A percentile compares a stretch with the other conserved stretches of the same genome.
phyloP scores from a whole-genome alignment of 1,140 invertebrate species.

The Solen grandis region DNA sequence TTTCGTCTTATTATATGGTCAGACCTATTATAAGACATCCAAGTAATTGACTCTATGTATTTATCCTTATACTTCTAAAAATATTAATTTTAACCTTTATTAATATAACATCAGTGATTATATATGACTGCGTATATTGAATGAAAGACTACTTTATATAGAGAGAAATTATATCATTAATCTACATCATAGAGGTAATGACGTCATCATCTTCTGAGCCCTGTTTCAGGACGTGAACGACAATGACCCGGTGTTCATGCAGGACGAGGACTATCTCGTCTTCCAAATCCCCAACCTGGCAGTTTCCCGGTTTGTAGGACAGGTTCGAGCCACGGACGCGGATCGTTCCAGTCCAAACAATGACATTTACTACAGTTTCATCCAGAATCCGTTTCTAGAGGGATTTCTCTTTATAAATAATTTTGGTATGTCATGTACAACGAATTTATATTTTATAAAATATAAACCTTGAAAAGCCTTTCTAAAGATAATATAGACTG shows the following conservation, averaged over 20 bases:
- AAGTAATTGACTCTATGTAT: too few species aligned
- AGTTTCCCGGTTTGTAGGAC: constrained; percentile 33
- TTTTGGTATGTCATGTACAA: not conserved
- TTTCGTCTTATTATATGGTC: too few species aligned
- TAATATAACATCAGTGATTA: too few species aligned
- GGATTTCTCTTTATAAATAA: constrained; percentile 20
- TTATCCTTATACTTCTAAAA: too few species aligned
- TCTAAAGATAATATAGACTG: not conserved
- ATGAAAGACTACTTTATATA: too few species aligned
- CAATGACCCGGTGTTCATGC: constrained; percentile 38
- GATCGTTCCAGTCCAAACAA: constrained; percentile 2
- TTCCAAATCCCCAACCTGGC: constrained; percentile 25
- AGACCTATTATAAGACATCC: too few species aligned
- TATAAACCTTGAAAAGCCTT: not conserved
- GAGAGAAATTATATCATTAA: too few species aligned
- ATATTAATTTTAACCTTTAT: too few species aligned
- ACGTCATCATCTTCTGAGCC: not conserved
- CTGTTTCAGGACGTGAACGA: constrained; percentile 38
- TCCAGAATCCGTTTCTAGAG: not conserved
- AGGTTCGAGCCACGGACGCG: constrained; percentile 27
- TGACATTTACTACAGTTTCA: constrained; percentile 37
- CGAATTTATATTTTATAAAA: not conserved
- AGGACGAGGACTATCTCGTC: constrained; percentile 21
- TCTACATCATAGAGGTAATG: too few species aligned
- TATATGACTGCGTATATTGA: too few species aligned